Conservation (phyloP, 23 tunicate species). For the Halocynthia aurantium region DNA sequence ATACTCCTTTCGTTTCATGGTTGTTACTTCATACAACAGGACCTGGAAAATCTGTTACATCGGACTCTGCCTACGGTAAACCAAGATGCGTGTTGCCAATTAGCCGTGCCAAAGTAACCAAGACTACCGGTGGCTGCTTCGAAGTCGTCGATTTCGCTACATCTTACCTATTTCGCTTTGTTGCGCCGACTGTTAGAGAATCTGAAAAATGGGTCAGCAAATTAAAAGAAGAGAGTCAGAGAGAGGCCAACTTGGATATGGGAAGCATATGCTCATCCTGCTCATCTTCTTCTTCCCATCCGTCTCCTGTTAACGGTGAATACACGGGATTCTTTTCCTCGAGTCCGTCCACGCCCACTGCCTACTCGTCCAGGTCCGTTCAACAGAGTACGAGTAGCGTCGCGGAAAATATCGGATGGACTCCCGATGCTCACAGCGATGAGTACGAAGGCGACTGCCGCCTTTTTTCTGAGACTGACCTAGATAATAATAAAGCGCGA, state of each 20-base stretch:
- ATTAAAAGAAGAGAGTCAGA: conserved; percentile 51
- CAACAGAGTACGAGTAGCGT: neutral
- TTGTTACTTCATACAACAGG: too few species aligned
- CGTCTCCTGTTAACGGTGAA: conserved; percentile 44
- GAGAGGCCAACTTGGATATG: conserved; percentile 82
- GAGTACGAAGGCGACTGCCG: neutral
- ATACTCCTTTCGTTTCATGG: too few species aligned
- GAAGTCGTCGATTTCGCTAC: conserved; percentile 70
- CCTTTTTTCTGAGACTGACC: neutral
- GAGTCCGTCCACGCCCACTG: conserved; percentile 16
- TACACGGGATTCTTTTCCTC: conserved; percentile 29
- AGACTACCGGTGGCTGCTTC: conserved; percentile 74
- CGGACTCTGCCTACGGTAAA: conserved; percentile 22
- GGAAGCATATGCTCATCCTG: conserved; percentile 77
- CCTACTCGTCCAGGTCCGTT: neutral
- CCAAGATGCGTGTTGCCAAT: conserved; percentile 64
- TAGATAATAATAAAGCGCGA: neutral
- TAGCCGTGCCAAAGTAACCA: conserved; percentile 61
- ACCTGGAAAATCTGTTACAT: neutral
- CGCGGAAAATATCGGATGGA: neutral
- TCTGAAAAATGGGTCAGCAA: conserved; percentile 63
- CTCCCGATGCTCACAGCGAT: too few species aligned
- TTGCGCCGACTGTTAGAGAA: conserved; percentile 52
- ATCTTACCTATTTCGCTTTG: conserved; percentile 55
- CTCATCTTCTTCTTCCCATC: conserved; percentile 65